Conservation (phyloP, 2,113 vertebrate genomes). For the Coreoperca whiteheadi region DNA sequence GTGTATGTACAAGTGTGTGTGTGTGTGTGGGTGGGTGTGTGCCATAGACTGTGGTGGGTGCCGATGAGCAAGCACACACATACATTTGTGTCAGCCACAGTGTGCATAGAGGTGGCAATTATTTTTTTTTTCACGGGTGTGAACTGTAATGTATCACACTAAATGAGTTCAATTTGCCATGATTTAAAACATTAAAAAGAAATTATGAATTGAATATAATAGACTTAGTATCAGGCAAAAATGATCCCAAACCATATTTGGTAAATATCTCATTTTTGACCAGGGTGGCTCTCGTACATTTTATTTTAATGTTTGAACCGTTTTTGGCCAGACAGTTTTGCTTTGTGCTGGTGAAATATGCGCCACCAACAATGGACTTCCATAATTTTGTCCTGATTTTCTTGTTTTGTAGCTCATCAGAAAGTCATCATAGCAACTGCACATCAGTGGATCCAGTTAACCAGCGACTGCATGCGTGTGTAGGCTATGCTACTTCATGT, state of each 20-base stretch:
- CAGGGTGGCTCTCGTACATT: neutral
- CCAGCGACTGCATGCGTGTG: constrained; percentile 30
- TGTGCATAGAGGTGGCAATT: constrained; percentile 46
- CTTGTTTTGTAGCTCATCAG: neutral
- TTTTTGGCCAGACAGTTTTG: neutral
- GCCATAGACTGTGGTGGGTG: constrained; percentile 41
- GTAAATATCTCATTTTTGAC: neutral
- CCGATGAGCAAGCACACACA: constrained; percentile 55
- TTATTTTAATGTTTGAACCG: neutral
- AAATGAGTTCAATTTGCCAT: neutral
- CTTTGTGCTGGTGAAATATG: neutral
- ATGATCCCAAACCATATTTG: neutral
- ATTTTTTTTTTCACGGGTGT: constrained; percentile 45
- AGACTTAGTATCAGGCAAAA: neutral
- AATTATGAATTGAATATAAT: neutral
- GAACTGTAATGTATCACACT: constrained; percentile 27
- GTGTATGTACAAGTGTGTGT: constrained; percentile 2
- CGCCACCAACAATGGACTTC: neutral
- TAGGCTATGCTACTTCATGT: constrained; percentile 37
- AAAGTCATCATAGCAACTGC: neutral
- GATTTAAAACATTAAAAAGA: neutral
- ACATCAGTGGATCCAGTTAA: constrained; percentile 40
- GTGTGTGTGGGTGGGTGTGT: neutral
- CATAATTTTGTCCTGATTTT: neutral
- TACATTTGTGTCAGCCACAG: constrained; percentile 67